Evolutionary conservation across 2,888 invertebrate genomes (phyloP).

Genomic region (Leptinotarsa peninsularis): DNA sequence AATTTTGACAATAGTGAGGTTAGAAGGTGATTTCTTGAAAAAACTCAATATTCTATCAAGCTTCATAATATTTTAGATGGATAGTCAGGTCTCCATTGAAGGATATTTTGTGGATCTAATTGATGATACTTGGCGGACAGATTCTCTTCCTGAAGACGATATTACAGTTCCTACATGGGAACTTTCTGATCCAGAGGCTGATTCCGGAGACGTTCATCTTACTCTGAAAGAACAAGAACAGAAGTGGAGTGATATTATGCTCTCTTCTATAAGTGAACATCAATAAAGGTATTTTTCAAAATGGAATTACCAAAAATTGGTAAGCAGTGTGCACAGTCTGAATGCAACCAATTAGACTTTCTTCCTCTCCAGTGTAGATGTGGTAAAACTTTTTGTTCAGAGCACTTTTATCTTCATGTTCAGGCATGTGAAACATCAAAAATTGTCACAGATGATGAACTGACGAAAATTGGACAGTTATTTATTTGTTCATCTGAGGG

Average conservation of each 20-base stretch:
- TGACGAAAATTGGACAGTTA: conserved; percentile 57
- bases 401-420: conserved; percentile 73
- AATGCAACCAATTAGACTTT: conserved; percentile 79
- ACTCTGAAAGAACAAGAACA: conserved; percentile 90
- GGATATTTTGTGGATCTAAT: conserved; percentile 83
- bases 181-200: conserved; percentile 92
- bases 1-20: not conserved
- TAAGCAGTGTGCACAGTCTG: conserved; percentile 71
- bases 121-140: conserved; percentile 88
- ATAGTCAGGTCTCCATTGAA: conserved; percentile 81
- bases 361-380: conserved; percentile 78
- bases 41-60: not conserved
- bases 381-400: conserved; percentile 73
- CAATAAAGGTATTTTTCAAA: conserved; percentile 59
- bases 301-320: conserved; percentile 85
- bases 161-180: conserved; percentile 87
- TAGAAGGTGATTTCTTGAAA: not conserved
- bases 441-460: conserved; percentile 49
- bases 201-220: conserved; percentile 90
- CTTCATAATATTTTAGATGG: conserved; percentile 51
- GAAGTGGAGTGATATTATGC: conserved; percentile 72
- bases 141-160: conserved; percentile 86
- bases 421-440: conserved; percentile 67
- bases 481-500: conserved; percentile 70
- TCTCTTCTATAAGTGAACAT: conserved; percentile 69